phyloP scores from a whole-genome alignment of 2,888 invertebrate genomes.

The Orchesella flavescens region DNA sequence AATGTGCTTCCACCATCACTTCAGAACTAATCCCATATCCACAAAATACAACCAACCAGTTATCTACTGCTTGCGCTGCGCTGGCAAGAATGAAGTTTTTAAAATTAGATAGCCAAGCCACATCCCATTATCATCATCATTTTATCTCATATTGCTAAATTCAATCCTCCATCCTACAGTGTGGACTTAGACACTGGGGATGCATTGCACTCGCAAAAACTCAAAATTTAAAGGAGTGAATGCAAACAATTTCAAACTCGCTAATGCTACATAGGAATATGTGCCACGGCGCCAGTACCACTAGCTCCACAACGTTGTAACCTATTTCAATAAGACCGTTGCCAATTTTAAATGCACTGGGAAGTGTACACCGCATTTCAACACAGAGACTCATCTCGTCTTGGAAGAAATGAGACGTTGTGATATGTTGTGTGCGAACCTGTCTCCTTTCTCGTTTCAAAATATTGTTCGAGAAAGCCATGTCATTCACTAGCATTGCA shows the following conservation, averaged over 20 bases:
- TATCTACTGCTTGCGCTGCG: background rate
- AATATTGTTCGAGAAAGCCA: conserved; percentile 24
- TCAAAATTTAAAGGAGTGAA: too few species aligned
- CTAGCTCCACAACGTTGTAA: too few species aligned
- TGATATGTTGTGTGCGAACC: conserved; percentile 9
- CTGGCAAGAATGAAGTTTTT: conserved; percentile 10
- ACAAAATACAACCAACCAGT: background rate
- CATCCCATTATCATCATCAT: background rate
- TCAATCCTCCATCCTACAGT: too few species aligned
- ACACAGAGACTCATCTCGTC: too few species aligned
- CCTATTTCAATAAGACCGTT: background rate
- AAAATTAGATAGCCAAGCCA: background rate
- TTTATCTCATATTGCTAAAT: too few species aligned
- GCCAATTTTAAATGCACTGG: conserved; percentile 35
- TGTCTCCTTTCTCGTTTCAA: conserved; percentile 29
- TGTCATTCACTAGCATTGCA: background rate
- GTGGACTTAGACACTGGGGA: too few species aligned
- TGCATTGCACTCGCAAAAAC: too few species aligned
- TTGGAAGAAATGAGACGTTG: background rate
- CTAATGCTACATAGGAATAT: too few species aligned
- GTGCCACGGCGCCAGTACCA: too few species aligned
- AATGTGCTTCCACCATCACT: too few species aligned
- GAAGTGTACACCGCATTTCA: background rate
- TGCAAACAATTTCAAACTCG: too few species aligned
- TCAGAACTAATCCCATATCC: too few species aligned